Percentiles rank a stretch among this genome's conserved stretches.
Evolutionary conservation across 2,888 invertebrate genomes (phyloP).

Genomic region (Melikaiella ostensackeni): DNA sequence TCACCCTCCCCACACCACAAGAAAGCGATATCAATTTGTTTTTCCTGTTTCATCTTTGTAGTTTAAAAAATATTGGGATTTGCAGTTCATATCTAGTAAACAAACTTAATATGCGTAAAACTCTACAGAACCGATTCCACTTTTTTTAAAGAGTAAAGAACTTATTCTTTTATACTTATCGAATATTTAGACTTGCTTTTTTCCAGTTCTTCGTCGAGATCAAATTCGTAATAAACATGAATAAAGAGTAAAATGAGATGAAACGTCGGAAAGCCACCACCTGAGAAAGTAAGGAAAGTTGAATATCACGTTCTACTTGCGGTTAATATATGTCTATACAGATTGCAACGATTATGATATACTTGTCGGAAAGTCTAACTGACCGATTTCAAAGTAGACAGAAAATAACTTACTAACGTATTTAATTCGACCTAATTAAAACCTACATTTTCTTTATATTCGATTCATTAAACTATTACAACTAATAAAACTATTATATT

Average conservation of each 20-base stretch:
- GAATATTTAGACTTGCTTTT: too few relatives aligned
- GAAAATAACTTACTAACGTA: not conserved
- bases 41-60: not conserved
- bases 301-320: slow-evolving; percentile 32
- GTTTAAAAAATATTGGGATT: too few relatives aligned
- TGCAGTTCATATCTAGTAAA: too few relatives aligned
- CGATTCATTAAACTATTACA: not conserved
- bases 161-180: not conserved
- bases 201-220: not conserved
- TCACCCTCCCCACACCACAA: slow-evolving; percentile 23
- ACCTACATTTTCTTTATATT: not conserved
- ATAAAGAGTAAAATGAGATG: slow-evolving; percentile 27
- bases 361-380: not conserved
- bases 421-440: too few relatives aligned
- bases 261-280: slow-evolving; percentile 18
- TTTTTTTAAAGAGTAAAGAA: not conserved
- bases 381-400: not conserved
- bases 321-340: slow-evolving; percentile 20
- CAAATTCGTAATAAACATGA: not conserved
- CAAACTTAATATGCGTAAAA: too few relatives aligned
- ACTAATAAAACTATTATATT: too few relatives aligned
- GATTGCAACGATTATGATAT: slow-evolving; percentile 27
- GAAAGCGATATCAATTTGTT: slow-evolving; percentile 11
- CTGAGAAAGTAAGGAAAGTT: slow-evolving; percentile 35
- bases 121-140: too few relatives aligned